Evolutionary conservation across 2,797 vertebrate species (phyloP).

Genomic region (Galaxias olidus): DNA sequence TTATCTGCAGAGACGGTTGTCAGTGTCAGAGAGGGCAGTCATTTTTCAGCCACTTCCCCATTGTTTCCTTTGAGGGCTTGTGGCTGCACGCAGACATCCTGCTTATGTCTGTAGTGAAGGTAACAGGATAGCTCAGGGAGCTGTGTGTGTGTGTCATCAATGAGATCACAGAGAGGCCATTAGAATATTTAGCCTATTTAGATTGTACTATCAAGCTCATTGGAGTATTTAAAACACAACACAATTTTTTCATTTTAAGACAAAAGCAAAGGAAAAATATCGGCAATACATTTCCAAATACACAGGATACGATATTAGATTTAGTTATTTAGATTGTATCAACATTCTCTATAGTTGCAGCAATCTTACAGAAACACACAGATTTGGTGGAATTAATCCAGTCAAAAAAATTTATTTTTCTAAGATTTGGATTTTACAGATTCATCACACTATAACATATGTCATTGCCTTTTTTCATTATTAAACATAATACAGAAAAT

Average conservation of each 20-base stretch:
- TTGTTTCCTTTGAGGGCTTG: slow-evolving; percentile 67
- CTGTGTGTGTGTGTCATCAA: slow-evolving; percentile 38
- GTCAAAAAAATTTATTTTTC: background rate
- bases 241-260: background rate
- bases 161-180: slow-evolving; percentile 49
- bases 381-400: background rate
- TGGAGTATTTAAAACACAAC: slow-evolving; percentile 1
- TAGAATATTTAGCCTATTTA: slow-evolving; percentile 42
- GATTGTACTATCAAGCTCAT: slow-evolving; percentile 1
- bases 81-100: slow-evolving; percentile 70
- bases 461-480: no score
- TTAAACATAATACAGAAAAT: no score
- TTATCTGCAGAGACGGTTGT: slow-evolving; percentile 13
- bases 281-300: no score
- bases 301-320: no score
- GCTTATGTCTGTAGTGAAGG: slow-evolving; percentile 40
- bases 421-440: background rate
- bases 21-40: slow-evolving; percentile 43
- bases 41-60: slow-evolving; percentile 54
- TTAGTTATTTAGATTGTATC: no score
- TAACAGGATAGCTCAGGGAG: slow-evolving; percentile 61
- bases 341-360: no score
- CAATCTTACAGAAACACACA: no score
- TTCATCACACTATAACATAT: background rate
- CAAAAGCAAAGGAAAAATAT: no score